Conservation (phyloP, 2,797 vertebrate species). For the Microchirus variegatus region DNA sequence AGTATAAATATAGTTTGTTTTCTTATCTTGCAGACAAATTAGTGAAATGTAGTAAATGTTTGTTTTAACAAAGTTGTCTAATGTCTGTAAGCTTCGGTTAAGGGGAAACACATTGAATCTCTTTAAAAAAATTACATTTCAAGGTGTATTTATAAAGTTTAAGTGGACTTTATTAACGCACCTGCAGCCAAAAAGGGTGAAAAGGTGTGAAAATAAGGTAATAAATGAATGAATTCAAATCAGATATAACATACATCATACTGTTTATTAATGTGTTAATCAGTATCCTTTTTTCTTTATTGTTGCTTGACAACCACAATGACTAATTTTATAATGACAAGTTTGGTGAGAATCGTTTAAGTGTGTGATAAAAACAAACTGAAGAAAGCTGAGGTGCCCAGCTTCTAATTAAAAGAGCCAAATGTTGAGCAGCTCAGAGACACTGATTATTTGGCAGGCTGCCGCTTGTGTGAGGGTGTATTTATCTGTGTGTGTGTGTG, state of each 20-base stretch:
- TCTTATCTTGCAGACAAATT: too few species aligned
- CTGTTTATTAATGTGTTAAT: neutral
- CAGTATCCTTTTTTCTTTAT: neutral
- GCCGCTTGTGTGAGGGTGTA: constrained; percentile 5
- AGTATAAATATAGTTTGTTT: too few species aligned
- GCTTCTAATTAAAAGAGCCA: constrained; percentile 65
- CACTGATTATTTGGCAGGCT: constrained; percentile 35
- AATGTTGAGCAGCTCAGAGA: constrained; percentile 40
- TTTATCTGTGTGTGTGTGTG: neutral
- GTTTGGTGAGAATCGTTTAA: constrained; percentile 51
- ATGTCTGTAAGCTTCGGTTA: too few species aligned
- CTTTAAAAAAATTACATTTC: too few species aligned
- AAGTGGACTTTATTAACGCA: neutral
- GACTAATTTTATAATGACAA: too few species aligned
- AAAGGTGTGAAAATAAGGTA: too few species aligned
- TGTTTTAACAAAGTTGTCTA: too few species aligned
- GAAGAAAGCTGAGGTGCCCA: constrained; percentile 48
- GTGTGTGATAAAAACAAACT: constrained; percentile 58
- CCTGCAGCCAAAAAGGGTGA: neutral
- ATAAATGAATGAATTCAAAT: too few species aligned
- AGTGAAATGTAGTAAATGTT: too few species aligned
- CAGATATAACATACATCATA: neutral
- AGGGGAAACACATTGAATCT: too few species aligned
- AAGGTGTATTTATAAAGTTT: neutral
- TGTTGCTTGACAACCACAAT: neutral